phyloP scores from a whole-genome alignment of 2,113 vertebrate species.

The Rana temporaria region DNA sequence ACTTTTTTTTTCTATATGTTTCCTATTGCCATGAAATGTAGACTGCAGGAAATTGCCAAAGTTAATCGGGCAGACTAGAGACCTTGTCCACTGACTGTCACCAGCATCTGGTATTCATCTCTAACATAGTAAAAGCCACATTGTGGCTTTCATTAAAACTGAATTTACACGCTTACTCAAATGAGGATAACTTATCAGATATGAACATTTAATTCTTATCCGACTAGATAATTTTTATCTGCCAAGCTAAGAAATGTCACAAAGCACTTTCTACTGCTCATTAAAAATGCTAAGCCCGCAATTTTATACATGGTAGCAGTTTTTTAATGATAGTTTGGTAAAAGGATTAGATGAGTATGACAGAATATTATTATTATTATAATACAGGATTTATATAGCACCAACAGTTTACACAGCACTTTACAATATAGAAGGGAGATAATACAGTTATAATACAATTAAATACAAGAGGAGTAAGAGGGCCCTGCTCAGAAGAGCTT shows the following conservation, averaged over 20 bases:
- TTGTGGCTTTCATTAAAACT: conserved; percentile 51
- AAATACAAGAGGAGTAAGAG: too few species aligned
- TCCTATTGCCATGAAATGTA: conserved; percentile 45
- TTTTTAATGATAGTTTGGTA: conserved; percentile 20
- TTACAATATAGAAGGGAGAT: too few species aligned
- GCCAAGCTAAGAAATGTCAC: conserved; percentile 24
- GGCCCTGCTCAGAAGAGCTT: too few species aligned
- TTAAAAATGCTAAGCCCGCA: not conserved
- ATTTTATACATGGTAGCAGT: conserved; percentile 7
- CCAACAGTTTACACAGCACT: too few species aligned
- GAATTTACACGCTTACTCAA: conserved; percentile 38
- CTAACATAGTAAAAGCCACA: conserved; percentile 36
- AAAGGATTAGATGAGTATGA: conserved; percentile 16
- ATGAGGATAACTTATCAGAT: conserved; percentile 33
- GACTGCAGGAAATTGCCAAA: conserved; percentile 42
- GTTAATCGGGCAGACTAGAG: conserved; percentile 36
- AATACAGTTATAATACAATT: too few species aligned
- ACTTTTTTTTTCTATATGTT: conserved; percentile 27
- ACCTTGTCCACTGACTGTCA: conserved; percentile 49
- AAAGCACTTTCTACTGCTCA: conserved; percentile 14
- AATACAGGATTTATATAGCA: too few species aligned
- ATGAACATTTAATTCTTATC: conserved; percentile 24
- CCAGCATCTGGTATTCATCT: conserved; percentile 54
- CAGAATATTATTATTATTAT: too few species aligned
- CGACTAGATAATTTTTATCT: conserved; percentile 32